phyloP scores from a whole-genome alignment of 2,888 invertebrate species.

The Poecilobothrus nobilitatus region DNA sequence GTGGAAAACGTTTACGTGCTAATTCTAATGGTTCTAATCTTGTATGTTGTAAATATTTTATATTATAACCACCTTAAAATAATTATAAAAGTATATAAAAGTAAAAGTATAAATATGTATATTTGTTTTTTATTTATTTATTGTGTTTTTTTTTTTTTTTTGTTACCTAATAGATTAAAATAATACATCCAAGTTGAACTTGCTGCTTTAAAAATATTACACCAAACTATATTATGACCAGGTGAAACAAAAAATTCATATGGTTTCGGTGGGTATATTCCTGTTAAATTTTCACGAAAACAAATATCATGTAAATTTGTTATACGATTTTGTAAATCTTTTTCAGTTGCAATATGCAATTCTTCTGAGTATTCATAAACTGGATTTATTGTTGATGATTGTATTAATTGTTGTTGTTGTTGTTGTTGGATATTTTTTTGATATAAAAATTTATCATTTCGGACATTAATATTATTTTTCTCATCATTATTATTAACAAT shows the following conservation, averaged over 20 bases:
- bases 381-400: slow-evolving; percentile 38
- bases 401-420: slow-evolving; percentile 15
- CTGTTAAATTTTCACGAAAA: slow-evolving; percentile 40
- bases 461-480: background rate
- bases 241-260: slow-evolving; percentile 66
- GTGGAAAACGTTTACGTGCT: slow-evolving; percentile 59
- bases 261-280: slow-evolving; percentile 51
- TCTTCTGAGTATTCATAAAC: slow-evolving; percentile 45
- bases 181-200: slow-evolving; percentile 76
- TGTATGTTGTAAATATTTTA: slow-evolving; percentile 51
- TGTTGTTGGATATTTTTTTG: no score
- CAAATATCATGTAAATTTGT: slow-evolving; percentile 47
- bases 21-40: slow-evolving; percentile 57
- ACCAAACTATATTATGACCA: slow-evolving; percentile 62
- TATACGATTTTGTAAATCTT: slow-evolving; percentile 48
- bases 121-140: background rate
- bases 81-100: background rate
- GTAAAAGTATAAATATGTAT: no score
- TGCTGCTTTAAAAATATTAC: slow-evolving; percentile 66
- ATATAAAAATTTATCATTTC: background rate
- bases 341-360: slow-evolving; percentile 42
- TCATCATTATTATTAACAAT: background rate
- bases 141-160: no score
- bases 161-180: slow-evolving; percentile 66
- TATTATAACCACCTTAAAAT: slow-evolving; percentile 51